Evolutionary conservation across 1,140 invertebrate species (phyloP), one percentile per base, ranked within the genome.

Genomic region (Aphidius ervi): DNA sequence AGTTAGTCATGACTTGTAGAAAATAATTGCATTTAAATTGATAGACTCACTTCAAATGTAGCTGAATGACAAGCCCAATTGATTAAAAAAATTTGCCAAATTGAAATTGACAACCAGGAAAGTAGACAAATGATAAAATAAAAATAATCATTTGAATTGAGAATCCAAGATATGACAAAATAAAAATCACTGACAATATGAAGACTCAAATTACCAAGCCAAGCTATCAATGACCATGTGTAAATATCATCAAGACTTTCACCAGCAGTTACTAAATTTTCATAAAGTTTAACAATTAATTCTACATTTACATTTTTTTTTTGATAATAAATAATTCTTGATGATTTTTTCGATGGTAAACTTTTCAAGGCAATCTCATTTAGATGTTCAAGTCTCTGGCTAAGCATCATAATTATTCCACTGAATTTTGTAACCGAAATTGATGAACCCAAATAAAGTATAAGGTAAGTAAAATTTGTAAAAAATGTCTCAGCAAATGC

Each of bases 151-250:
- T 6, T 50, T 62, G 57, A 62, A 70, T 40, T 54, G 10, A 54
- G 39, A 0, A 41, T 54, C 37, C 37, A 54, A 42, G 20, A n/a
- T 8, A 54, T 42, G 8, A 79, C 58, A 40, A 73, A 76, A 42
- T 73, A 79, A n/a, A 71, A 43, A 59, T 73, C 73, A 53, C 63
- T 63, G 1, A 77, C 67, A 39, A 56, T 65, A 50, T 78, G 76
- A 9, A 68, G 16, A 48, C 68, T 65, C 6, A 79, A 60, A 62
- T 73, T 75, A 3, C 60, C 58, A 6, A 78, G 62, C 70, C 72
- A 77, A 4, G 74, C 57, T 45, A 79, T 57, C 0, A 78, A 20
- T 0, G 69, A 65, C 69, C 68, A 74, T 0, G 71, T 71, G 40
- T 71, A 69, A 4, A 72, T 16, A 9, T 68, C 61, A 5, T 61